These are phyloP conservation scores for Pseudonaja textilis DNA, from an alignment of 2,113 vertebrate species.

Conservation along the genomic window DNA sequence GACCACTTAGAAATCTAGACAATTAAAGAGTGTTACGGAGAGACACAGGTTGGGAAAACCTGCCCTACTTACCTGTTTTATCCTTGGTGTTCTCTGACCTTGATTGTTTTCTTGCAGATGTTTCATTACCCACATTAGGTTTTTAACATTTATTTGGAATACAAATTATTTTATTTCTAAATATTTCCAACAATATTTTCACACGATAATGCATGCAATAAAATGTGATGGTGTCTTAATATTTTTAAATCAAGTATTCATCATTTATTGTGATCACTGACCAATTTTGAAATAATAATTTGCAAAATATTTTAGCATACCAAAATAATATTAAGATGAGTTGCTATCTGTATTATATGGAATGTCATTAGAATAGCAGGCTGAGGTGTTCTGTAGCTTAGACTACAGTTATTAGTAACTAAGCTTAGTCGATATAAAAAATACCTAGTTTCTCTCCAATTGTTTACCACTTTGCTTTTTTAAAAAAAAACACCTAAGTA, in stretches of 20 bases:
- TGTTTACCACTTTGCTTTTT: background rate
- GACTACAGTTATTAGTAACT: background rate
- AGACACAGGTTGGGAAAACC: background rate
- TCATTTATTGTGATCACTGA: background rate
- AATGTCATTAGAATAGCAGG: background rate
- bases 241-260: background rate
- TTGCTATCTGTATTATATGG: background rate
- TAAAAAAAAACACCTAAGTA: background rate
- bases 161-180: background rate
- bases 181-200: background rate
- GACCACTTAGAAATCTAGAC: background rate
- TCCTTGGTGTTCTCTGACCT: too few relatives aligned
- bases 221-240: background rate
- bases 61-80: background rate
- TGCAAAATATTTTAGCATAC: background rate
- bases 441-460: background rate
- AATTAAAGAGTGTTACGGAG: background rate
- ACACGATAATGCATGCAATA: background rate
- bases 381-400: background rate
- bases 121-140: background rate
- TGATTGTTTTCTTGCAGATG: too few relatives aligned
- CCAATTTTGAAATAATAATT: background rate
- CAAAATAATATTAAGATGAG: background rate
- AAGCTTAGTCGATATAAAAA: background rate
- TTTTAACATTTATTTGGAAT: constrained; percentile 3